Conservation (phyloP, 2,888 invertebrate species). For the Lasius fuliginosus region DNA sequence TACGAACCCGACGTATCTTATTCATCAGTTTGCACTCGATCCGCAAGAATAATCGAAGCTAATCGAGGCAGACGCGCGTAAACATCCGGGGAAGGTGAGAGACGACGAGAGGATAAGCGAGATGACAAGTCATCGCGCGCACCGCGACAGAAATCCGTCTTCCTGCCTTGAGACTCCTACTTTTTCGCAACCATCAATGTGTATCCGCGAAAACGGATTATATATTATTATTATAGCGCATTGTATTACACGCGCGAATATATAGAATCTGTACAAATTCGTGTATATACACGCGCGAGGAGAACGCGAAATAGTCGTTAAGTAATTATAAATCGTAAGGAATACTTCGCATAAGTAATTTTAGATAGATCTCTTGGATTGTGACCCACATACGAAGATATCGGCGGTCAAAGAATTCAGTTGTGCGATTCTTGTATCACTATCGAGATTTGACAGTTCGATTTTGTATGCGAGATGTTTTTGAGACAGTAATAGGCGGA, state of each 20-base stretch:
- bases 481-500: neutral
- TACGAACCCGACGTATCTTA: conserved; percentile 26
- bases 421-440: neutral
- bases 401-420: neutral
- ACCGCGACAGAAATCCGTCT: conserved; percentile 64
- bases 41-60: neutral
- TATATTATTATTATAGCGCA: conserved; percentile 36
- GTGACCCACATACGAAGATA: conserved; percentile 65
- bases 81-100: neutral
- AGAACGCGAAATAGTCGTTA: conserved; percentile 70
- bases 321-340: conserved; percentile 74
- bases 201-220: conserved; percentile 39
- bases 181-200: conserved; percentile 67
- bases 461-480: neutral
- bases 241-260: conserved; percentile 41
- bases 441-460: neutral
- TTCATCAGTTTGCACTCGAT: neutral
- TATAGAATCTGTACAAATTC: conserved; percentile 54
- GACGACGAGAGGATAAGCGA: neutral
- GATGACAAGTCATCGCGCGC: neutral
- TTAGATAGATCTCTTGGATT: conserved; percentile 71
- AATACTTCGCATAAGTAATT: conserved; percentile 62
- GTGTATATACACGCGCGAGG: conserved; percentile 65
- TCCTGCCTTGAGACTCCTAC: conserved; percentile 70
- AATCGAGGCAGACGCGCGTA: conserved; percentile 31